These are phyloP conservation scores for Cerceris rybyensis DNA, from an alignment of 2,888 invertebrate species.

Conservation along the genomic window DNA sequence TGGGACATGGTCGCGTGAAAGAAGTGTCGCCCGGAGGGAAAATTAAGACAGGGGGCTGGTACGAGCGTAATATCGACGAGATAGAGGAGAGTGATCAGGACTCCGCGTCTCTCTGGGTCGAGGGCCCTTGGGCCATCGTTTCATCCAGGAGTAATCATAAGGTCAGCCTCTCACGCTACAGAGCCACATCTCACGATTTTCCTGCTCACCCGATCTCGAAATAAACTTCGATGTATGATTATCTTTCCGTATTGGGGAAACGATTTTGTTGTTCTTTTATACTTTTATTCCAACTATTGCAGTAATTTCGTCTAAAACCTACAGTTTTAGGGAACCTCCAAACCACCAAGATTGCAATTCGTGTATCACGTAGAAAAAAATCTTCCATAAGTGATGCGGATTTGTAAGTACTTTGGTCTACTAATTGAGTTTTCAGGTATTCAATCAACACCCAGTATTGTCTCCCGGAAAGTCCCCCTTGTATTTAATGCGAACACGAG, in stretches of 20 bases:
- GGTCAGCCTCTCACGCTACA: slow-evolving; percentile 67
- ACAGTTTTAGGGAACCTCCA: no score
- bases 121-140: slow-evolving; percentile 50
- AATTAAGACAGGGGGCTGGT: slow-evolving; percentile 41
- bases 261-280: slow-evolving; percentile 5
- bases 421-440: no score
- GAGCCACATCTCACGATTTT: slow-evolving; percentile 52
- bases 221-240: slow-evolving; percentile 48
- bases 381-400: background rate
- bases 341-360: no score
- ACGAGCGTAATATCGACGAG: slow-evolving; percentile 26
- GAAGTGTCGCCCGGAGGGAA: slow-evolving; percentile 39
- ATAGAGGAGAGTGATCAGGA: slow-evolving; percentile 28
- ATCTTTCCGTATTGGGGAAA: slow-evolving; percentile 37
- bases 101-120: slow-evolving; percentile 22
- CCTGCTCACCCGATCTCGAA: slow-evolving; percentile 48
- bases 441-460: no score
- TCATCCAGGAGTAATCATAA: slow-evolving; percentile 58
- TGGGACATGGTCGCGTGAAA: slow-evolving; percentile 22
- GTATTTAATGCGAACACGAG: no score
- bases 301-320: slow-evolving; percentile 1
- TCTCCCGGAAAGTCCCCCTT: no score
- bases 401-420: no score
- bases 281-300: background rate
- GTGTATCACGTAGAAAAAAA: background rate